Evolutionary conservation across 2,797 vertebrate genomes (phyloP), one percentile per base, ranked within the genome.

Genomic region (Falco naumanni): DNA sequence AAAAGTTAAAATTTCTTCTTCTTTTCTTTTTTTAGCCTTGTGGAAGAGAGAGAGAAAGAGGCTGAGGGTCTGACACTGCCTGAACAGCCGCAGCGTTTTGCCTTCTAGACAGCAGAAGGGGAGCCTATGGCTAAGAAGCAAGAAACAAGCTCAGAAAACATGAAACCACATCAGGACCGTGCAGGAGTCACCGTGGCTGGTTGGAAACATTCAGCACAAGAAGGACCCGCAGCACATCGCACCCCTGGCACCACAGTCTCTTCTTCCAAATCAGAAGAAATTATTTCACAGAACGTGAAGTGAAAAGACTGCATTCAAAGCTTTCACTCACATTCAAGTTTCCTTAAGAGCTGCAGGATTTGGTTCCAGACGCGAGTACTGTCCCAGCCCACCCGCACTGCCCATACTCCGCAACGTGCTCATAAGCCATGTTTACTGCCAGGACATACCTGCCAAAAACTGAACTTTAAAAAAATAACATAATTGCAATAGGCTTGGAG

Each of bases 351-450:
- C 19, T 54, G 10, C 33, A 66, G 25, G 16, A 31, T 57, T 51
- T 47, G 21, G 39, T 69, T 87, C 53, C 57, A 66, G 43, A 16
- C 25, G 29, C 4, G 5, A 71, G 26, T 8, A 21, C 34, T 61
- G 39, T 2, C 56, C 14, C 6, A 31, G 10, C 6, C 79, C 37
- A 3, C 48, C 39, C 77, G 60, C 54, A 45, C 33, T 19, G 39
- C 16, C 47, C 14, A 3, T 5, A 2, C 12, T 51, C 51, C 9
- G 22, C 34, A 50, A 48, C 9, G 1, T 0, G 11, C 48, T 86
- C 37, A 5, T 13, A 29, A 57, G 26, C 20, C 0, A 0, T 20
- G 29, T 39, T 43, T 54, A 51, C 43, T 63, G 71, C 24, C 70
- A 70, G 34, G 28, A 45, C 13, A 19, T 12, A 54, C 39, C 78